Base-by-base conservation (phyloP, 1,140 invertebrate genomes). In the Microplitis demolitor region DNA sequence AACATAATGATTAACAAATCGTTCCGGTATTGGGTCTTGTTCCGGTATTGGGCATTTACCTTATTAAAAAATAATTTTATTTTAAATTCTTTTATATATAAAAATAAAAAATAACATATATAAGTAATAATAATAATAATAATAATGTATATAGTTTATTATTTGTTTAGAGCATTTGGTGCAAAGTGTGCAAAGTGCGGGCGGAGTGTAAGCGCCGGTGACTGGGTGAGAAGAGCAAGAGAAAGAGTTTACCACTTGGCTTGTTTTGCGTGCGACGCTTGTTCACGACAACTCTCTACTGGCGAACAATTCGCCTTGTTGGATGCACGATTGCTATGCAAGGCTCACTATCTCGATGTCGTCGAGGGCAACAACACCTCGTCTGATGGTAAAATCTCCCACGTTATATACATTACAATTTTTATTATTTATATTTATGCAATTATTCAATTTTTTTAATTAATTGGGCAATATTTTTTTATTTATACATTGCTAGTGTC, bases 241-340 rank as follows among this genome's bases (percentile, higher is more conserved):
- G 94, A 97, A 78, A 93, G 96, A 83, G 95, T 99, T n/a, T 99
- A 98, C 87, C 98, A 99, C 86, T 88, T 99, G 82, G 98, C 98
- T 3, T 99, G 98, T 88, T 99, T 99, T 87, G 96, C 97, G 6
- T 99, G 98, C 84, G 96, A 99, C 84, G 94, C 95, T 45, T 99
- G 98, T 85, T 97, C 98, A 78, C 90, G 98, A 39, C 98, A 99
- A 86, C 89, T 99, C 37, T 97, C 94, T 58, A 99, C 97, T 0
- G 97, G 97, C 0, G 98, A 99, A 85, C 97, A 99, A 87, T 99
- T 99, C 87, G 97, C 97, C 3, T 89, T 99, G 31, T 93, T 97
- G 81, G 97, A 98, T 76, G 93, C 95, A 81, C 88, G 95, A 77
- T 92, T 99, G 60, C 90, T 99, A 50, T 99, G 97, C 88, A 98